Percentiles rank a stretch among this genome's conserved stretches.
phyloP scores from a whole-genome alignment of 2,113 vertebrate species.

The Crocuta crocuta region DNA sequence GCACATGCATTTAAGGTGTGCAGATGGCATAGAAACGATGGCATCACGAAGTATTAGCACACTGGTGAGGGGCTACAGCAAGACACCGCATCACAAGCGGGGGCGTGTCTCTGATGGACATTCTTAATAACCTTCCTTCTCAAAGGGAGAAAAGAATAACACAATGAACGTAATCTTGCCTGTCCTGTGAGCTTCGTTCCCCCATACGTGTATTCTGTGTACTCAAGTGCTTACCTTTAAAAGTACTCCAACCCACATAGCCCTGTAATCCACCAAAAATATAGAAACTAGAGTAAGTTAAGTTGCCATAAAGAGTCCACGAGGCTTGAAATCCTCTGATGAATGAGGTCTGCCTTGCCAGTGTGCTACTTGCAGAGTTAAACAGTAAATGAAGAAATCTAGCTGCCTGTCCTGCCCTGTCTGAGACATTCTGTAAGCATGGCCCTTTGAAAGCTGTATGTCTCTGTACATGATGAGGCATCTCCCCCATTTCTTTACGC shows the following conservation, averaged over 20 bases:
- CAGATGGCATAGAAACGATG: not conserved
- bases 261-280: not conserved
- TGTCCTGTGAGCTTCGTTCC: not conserved
- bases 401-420: not conserved
- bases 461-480: not conserved
- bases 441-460: not conserved
- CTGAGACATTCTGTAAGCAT: accelerated
- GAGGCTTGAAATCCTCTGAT: not conserved
- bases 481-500: not conserved
- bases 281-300: not conserved
- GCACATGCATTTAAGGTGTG: not conserved
- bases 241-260: not conserved
- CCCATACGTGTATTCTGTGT: not conserved
- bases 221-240: not conserved
- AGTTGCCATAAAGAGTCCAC: not conserved
- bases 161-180: not conserved
- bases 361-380: not conserved
- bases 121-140: not conserved
- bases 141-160: not conserved
- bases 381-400: not conserved
- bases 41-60: not conserved
- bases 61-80: not conserved
- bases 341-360: not conserved
- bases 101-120: not conserved
- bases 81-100: not conserved